Evolutionary conservation across 2,113 vertebrate genomes (phyloP).

Genomic region (Erinaceus europaeus): DNA sequence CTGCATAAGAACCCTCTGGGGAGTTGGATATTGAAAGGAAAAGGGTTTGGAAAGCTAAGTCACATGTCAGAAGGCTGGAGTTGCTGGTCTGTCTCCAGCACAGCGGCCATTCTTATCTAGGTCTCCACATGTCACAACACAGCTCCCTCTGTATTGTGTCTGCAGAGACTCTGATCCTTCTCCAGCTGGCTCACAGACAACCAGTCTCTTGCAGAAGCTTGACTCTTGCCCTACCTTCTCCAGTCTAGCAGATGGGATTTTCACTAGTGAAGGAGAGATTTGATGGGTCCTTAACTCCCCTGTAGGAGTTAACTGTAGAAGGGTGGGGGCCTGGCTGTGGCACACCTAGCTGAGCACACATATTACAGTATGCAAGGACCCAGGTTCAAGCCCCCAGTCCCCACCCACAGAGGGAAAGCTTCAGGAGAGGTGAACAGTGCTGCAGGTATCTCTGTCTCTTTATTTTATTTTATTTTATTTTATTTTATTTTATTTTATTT

Average conservation of each 20-base stretch:
- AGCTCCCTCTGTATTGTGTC: neutral
- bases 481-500: too few relatives aligned
- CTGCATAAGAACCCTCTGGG: neutral
- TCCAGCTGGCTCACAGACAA: conserved; percentile 14
- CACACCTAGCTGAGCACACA: too few relatives aligned
- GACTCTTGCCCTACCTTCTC: neutral
- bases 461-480: too few relatives aligned
- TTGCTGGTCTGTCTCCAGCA: neutral
- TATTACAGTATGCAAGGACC: too few relatives aligned
- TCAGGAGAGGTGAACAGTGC: too few relatives aligned
- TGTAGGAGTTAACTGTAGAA: too few relatives aligned
- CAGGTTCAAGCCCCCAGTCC: too few relatives aligned
- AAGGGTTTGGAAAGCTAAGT: neutral
- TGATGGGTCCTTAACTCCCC: neutral
- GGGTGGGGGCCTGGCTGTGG: too few relatives aligned
- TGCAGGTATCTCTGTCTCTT: too few relatives aligned
- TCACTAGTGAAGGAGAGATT: neutral
- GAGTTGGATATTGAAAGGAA: neutral
- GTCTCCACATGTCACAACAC: neutral
- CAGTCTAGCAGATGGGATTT: neutral
- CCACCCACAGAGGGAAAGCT: too few relatives aligned
- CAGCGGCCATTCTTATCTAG: neutral
- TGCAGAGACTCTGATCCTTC: neutral
- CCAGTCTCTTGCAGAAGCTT: neutral
- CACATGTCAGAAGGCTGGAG: neutral